Base-by-base conservation (phyloP, 2,797 vertebrate genomes). In the Aulostomus chinensis region DNA sequence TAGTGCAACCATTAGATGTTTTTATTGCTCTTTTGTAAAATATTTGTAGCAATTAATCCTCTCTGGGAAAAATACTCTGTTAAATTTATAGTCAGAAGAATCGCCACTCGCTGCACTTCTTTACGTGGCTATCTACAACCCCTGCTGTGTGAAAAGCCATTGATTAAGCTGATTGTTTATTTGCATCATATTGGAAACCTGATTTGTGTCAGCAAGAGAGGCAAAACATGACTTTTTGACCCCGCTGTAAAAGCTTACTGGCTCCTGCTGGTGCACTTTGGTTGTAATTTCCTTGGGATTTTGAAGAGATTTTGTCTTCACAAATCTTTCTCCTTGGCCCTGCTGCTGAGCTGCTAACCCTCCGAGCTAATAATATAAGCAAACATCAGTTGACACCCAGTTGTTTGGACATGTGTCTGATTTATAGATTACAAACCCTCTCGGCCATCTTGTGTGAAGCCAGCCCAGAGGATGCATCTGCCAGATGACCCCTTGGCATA, bases 161-260 rank as follows among this genome's bases (percentile, higher is more conserved):
- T 70, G 68, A 86, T 84, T 78, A 58, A 69, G 61, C 39, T 52
- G 52, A 50, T 73, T 54, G 59, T 73, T 69, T 34, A 76, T 85
- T 73, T 61, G 39, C 9, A n/a, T 13, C 38, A 25, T 66, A 76
- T 80, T 72, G 77, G 50, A 78, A 75, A 70, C 47, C 55, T 71
- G 54, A 70, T 85, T 86, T 80, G 70, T 51, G 52, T 33, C 38
- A 41, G 52, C 33, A 22, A 55, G 39, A 29, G 71, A 79, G 74
- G 67, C 71, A 67, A 70, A 75, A 55, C 60, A 71, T 51, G 53
- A 73, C 45, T 63, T 75, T 78, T 84, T 68, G 78, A 86, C 72
- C 50, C 2, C 7, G 25, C 25, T 63, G 31, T 54, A 48, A 71
- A 62, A 65, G 57, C 70, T 64, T 31, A 58, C 68, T 10, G 3